Conservation (phyloP, 2,797 vertebrate genomes). For the Heterohyrax brucei region DNA sequence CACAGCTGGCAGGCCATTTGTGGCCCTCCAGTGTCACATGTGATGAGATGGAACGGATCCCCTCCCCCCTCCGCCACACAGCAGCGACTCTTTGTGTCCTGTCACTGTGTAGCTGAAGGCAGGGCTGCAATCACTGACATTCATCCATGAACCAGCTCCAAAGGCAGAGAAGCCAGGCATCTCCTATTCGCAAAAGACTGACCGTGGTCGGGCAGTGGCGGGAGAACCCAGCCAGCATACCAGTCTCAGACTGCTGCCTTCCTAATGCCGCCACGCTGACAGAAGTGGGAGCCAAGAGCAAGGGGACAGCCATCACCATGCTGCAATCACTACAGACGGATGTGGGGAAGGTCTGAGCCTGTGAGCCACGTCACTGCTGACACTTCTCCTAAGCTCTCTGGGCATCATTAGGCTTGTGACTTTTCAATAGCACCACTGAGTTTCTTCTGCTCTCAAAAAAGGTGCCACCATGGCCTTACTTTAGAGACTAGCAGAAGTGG, state of each 20-base stretch:
- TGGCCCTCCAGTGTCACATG: neutral
- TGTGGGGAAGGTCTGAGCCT: neutral
- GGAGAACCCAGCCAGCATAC: slow-evolving; percentile 26
- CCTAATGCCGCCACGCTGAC: neutral
- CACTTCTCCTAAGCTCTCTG: neutral
- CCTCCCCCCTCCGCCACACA: neutral
- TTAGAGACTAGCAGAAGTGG: neutral
- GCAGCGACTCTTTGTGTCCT: slow-evolving; percentile 40
- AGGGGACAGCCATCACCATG: neutral
- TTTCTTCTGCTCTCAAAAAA: slow-evolving; percentile 37
- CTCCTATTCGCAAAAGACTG: slow-evolving; percentile 45
- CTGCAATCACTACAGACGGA: neutral
- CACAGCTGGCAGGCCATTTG: slow-evolving; percentile 2
- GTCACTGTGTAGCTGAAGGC: neutral
- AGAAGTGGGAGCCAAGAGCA: neutral
- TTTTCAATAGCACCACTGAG: slow-evolving; percentile 11
- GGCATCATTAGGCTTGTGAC: neutral
- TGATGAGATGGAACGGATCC: slow-evolving; percentile 66
- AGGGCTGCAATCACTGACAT: slow-evolving; percentile 39
- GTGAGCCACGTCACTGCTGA: neutral
- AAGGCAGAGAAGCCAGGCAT: slow-evolving; percentile 27
- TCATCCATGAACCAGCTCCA: neutral
- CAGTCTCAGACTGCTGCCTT: neutral
- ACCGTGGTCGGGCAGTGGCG: neutral
- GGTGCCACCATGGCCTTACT: neutral